Conservation (phyloP, 2,797 vertebrate genomes). For the Aplochiton taeniatus region DNA sequence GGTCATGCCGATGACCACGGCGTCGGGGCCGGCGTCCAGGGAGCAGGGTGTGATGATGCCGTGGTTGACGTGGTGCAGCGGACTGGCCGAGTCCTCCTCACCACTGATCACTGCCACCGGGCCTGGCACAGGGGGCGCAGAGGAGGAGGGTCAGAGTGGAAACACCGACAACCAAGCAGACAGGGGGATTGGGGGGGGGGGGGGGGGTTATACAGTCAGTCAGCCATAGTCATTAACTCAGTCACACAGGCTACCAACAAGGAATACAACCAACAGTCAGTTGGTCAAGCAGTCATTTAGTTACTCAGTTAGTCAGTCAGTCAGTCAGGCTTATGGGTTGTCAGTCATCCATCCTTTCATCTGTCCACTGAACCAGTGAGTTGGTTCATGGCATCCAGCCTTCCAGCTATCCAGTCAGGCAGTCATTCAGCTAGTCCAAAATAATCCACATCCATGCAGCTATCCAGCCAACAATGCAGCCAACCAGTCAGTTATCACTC, state of each 20-base stretch:
- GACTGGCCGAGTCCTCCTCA: slow-evolving; percentile 95
- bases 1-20: slow-evolving; percentile 95
- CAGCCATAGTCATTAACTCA: neutral
- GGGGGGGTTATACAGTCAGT: too few relatives aligned
- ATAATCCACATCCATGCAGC: neutral
- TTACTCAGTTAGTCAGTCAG: too few relatives aligned
- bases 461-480: neutral
- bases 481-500: neutral
- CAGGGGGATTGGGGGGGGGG: too few relatives aligned
- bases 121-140: slow-evolving; percentile 65
- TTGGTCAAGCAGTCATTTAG: neutral
- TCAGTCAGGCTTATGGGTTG: too few relatives aligned
- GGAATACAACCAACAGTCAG: neutral
- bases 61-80: slow-evolving; percentile 95
- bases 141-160: neutral
- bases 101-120: slow-evolving; percentile 95
- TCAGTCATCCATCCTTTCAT: too few relatives aligned
- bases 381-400: too few relatives aligned
- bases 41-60: slow-evolving; percentile 91
- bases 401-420: neutral
- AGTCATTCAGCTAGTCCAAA: neutral
- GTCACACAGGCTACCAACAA: neutral
- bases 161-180: too few relatives aligned
- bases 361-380: too few relatives aligned
- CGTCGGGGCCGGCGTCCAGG: slow-evolving; percentile 84